Evolutionary conservation across 2,113 vertebrate genomes (phyloP), one percentile per base, ranked within the genome.

Genomic region (Phyllostomus hastatus): DNA sequence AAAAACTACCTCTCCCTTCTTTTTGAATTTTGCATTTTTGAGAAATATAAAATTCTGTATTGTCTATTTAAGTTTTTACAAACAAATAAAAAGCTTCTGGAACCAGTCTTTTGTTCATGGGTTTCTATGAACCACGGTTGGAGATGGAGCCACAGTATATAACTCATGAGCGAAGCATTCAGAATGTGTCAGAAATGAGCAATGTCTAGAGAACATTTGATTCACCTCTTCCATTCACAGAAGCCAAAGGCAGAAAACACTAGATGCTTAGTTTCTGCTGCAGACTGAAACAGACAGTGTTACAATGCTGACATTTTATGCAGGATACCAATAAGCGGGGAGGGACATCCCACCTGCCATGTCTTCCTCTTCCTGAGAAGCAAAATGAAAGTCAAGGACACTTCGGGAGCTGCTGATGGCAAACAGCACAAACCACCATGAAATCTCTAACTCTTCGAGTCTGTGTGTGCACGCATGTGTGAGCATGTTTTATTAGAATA

Each of bases 41-140:
- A 97, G 52, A 59, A 91, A 78, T 3, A 59, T 81, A 96, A 96
- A 91, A 64, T 89, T 92, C n/a, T 95, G 90, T 83, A 83, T 33
- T 88, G 0, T 57, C 87, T 95, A 66, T 94, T 61, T 90, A 93
- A 7, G 17, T 83, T 87, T 95, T 96, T 35, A 80, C 38, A 59
- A 90, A 54, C 50, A 96, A 96, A 79, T 35, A 67, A 83, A 94
- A 91, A 28, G 17, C 41, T 91, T 94, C 76, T 5, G n/a, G 70
- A 93, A 76, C 7, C 15, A 79, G 26, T 41, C 69, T 83, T 78
- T 48, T 83, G 43, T 52, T 80, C 48, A 31, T 16, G 19, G 43
- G 43, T 70, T 95, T 88, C 81, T 50, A 73, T 24, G 64, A 80
- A 70, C 79, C 94, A 72, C 89, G 92, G 52, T 1, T 73, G 33